Conservation (phyloP, 2,113 vertebrate species). For the Gambusia holbrooki region DNA sequence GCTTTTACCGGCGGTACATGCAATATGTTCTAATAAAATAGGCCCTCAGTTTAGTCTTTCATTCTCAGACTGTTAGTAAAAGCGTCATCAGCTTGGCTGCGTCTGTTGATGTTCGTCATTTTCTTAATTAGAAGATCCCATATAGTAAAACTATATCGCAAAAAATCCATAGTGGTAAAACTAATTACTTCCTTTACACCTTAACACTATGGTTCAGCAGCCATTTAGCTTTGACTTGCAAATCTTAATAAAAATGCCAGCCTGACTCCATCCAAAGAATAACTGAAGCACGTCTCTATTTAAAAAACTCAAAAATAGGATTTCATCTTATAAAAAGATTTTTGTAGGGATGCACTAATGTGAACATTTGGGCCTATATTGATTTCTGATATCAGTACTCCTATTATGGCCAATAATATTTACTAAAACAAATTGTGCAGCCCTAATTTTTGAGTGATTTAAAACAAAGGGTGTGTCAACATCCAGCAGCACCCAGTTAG, state of each 20-base stretch:
- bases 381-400: too few relatives aligned
- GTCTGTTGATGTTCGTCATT: neutral
- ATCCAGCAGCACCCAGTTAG: too few relatives aligned
- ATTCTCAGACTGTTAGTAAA: constrained; percentile 20
- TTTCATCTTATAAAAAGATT: neutral
- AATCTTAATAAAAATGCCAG: neutral
- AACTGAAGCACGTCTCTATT: neutral
- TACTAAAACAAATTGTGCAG: too few relatives aligned
- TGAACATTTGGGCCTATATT: too few relatives aligned
- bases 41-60: constrained; percentile 1
- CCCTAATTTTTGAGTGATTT: too few relatives aligned
- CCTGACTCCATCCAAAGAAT: neutral
- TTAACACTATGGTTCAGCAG: too few relatives aligned
- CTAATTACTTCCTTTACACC: neutral
- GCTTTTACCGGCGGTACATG: constrained; percentile 25
- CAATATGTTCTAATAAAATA: constrained; percentile 11
- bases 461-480: too few relatives aligned
- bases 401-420: too few relatives aligned
- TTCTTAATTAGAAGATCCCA: constrained; percentile 3
- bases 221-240: neutral
- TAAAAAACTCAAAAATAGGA: neutral
- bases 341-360: too few relatives aligned
- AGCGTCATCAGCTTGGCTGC: constrained; percentile 1
- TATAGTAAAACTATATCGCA: neutral
- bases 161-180: neutral